Evolutionary conservation across 2,888 invertebrate genomes (phyloP), one percentile per base, ranked within the genome.

Genomic region (Thera obeliscata): DNA sequence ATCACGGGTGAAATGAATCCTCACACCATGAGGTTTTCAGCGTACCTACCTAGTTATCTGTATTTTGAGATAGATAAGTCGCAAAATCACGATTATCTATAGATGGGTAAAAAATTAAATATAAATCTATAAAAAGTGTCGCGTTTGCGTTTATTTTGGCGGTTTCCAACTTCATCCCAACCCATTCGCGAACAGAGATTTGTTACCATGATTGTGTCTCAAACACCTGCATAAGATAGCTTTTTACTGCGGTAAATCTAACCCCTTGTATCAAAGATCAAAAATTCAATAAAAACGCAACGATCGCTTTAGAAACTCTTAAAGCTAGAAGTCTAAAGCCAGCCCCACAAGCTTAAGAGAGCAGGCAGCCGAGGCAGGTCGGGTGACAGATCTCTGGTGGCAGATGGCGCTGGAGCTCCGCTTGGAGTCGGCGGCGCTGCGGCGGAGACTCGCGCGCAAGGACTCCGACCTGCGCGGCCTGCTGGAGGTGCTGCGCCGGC

Each of bases 391-490:
- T 58, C 33, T 50, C 49, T 58, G 36, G 35, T 57, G 35, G 7
- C 69, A 67, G 61, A 59, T 66, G 56, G 61, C 38, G 66, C n/a
- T 22, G 54, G 92, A 90, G 82, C 77, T 87, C 66, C 87, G 84
- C 43, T 82, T 82, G 72, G 91, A 93, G 81, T 69, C 76, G 68
- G 73, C 81, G 61, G 82, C 82, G 69, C 81, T 94, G 78, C 89
- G 91, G 56, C 84, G 88, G 55, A 92, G 88, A 56, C 85, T 94
- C 66, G 85, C 87, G 69, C 89, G 88, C 74, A 90, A 94, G 74
- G 90, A 94, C 79, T 87, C 89, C 0, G 95, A 95, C 82, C 86
- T 94, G 66, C 89, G 90, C 55, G 94, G 93, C 8, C 87, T 95
- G 64, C 79, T 95, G 58, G 93, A 95, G 80, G 87, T 95, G 74